Evolutionary conservation across 2,888 invertebrate species (phyloP).

Genomic region (Petrolisthes manimaculis): DNA sequence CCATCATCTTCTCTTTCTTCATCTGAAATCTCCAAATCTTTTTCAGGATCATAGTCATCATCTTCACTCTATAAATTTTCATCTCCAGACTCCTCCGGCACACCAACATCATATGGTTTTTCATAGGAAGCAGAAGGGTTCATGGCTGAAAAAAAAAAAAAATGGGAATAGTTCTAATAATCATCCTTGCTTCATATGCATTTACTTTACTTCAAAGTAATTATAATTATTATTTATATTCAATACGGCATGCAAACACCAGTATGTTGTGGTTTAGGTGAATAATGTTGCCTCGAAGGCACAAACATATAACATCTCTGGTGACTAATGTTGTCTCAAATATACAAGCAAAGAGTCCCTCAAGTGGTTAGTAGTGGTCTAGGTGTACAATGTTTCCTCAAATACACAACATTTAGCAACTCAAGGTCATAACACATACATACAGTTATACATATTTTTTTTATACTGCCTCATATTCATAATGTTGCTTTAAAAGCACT

Average conservation of each 20-base stretch:
- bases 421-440: too few species aligned
- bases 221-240: neutral
- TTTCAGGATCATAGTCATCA: constrained; percentile 2
- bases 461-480: too few species aligned
- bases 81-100: constrained; percentile 28
- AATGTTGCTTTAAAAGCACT: too few species aligned
- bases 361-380: too few species aligned
- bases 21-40: neutral
- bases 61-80: constrained; percentile 5
- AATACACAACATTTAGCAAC: too few species aligned
- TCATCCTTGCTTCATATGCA: neutral
- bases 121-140: neutral
- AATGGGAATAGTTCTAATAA: neutral
- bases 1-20: constrained; percentile 23
- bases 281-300: constrained; percentile 19
- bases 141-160: constrained; percentile 16
- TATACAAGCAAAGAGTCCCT: too few species aligned
- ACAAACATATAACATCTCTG: neutral
- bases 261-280: constrained; percentile 8
- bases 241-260: neutral
- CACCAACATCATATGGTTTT: constrained; percentile 5
- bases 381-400: too few species aligned
- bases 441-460: too few species aligned
- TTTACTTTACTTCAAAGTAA: neutral
- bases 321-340: too few species aligned